Conservation (phyloP, 2,888 invertebrate species). For the Harpalus rubripes region DNA sequence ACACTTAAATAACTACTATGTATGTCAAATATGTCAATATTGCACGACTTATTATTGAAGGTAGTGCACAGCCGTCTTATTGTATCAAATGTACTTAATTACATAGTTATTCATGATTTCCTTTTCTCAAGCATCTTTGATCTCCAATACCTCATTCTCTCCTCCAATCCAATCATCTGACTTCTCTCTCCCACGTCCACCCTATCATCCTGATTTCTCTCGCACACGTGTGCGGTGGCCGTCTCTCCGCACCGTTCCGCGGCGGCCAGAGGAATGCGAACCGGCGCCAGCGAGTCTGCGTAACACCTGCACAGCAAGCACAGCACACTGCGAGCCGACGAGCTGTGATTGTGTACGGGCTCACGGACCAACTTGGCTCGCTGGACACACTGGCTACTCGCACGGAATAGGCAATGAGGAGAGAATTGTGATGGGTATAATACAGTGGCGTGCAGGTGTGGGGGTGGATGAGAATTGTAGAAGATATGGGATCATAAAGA, state of each 20-base stretch:
- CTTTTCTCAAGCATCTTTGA: no score
- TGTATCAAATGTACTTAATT: no score
- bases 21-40: no score
- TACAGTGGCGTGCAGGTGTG: constrained; percentile 13
- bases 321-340: neutral
- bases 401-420: no score
- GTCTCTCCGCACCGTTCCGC: constrained; percentile 4
- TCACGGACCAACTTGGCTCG: neutral
- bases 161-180: neutral
- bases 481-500: neutral
- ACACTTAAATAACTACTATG: no score
- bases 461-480: neutral
- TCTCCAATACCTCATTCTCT: no score
- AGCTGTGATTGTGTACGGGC: constrained; percentile 3
- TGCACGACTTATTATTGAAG: no score
- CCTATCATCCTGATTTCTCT: constrained; percentile 33
- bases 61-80: no score
- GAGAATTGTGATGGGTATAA: neutral
- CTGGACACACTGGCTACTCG: no score
- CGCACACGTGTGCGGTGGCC: constrained; percentile 38
- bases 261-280: constrained; percentile 79
- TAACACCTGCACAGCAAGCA: constrained; percentile 80
- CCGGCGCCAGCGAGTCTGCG: constrained; percentile 83
- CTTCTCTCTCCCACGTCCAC: neutral
- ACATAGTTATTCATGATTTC: no score